Percentiles rank a stretch among this genome's conserved stretches.
Conservation (phyloP, 2,797 vertebrate genomes). For the Zalophus californianus region DNA sequence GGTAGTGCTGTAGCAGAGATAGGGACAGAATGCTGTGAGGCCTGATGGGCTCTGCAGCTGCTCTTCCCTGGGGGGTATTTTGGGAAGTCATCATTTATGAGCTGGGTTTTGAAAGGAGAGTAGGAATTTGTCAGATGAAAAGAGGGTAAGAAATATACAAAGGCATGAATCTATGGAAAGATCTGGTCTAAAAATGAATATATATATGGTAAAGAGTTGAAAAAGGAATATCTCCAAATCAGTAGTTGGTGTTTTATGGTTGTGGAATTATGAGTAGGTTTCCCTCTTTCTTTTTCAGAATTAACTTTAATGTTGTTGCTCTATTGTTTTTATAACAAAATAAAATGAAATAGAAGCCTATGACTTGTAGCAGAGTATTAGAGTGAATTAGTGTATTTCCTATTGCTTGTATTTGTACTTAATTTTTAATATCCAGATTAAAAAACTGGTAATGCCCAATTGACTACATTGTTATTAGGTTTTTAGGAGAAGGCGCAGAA, state of each 20-base stretch:
- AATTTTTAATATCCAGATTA: conserved; percentile 39
- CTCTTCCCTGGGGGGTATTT: background rate
- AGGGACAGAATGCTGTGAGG: background rate
- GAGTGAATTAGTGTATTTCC: conserved; percentile 1
- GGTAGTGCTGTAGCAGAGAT: background rate
- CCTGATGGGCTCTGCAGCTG: background rate
- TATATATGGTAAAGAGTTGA: background rate
- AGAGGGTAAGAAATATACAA: background rate
- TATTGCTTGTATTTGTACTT: conserved; percentile 6
- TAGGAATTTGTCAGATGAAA: conserved; percentile 30
- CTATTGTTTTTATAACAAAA: conserved; percentile 15
- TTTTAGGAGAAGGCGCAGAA: conserved; percentile 13
- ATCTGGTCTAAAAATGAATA: background rate
- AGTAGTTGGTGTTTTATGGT: background rate
- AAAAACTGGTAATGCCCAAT: background rate
- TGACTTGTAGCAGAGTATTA: background rate
- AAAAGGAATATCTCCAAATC: background rate
- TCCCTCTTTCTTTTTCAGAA: conserved; percentile 23
- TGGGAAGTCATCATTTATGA: background rate
- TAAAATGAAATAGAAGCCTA: background rate
- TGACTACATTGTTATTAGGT: background rate
- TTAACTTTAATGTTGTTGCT: conserved; percentile 6
- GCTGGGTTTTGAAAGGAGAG: conserved; percentile 7
- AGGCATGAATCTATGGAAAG: background rate
- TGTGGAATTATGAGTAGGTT: background rate